Evolutionary conservation across 2,113 vertebrate species (phyloP).

Genomic region (Peromyscus polionotus): DNA sequence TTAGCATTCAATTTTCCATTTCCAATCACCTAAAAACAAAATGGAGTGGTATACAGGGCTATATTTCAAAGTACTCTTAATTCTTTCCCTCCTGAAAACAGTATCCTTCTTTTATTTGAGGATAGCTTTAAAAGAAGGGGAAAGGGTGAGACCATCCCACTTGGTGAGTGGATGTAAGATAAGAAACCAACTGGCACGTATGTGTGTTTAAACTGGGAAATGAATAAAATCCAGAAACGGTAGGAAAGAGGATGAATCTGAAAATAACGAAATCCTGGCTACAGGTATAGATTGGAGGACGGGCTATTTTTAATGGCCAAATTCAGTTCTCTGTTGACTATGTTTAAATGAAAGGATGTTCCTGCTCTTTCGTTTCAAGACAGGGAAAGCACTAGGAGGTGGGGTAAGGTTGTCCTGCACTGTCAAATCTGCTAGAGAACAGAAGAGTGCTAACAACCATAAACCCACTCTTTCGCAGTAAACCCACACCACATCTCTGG

Average conservation of each 20-base stretch:
- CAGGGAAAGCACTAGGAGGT: neutral
- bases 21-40: slow-evolving; percentile 49
- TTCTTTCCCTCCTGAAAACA: neutral
- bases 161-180: no score
- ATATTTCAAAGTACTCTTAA: neutral
- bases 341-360: neutral
- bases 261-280: slow-evolving; percentile 34
- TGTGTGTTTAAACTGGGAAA: neutral
- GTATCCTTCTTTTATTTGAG: neutral
- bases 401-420: neutral
- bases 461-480: neutral
- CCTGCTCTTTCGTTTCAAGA: neutral
- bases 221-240: neutral
- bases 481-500: neutral
- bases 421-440: neutral
- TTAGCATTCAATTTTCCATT: slow-evolving; percentile 7
- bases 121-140: neutral
- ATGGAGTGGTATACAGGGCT: neutral
- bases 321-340: neutral
- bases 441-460: neutral
- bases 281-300: neutral
- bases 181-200: neutral
- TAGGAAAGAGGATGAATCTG: neutral
- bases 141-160: neutral
- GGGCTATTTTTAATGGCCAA: neutral